Percentiles rank a stretch among this genome's conserved stretches.
Conservation (phyloP, 2,113 vertebrate species). For the Holacanthus passer region DNA sequence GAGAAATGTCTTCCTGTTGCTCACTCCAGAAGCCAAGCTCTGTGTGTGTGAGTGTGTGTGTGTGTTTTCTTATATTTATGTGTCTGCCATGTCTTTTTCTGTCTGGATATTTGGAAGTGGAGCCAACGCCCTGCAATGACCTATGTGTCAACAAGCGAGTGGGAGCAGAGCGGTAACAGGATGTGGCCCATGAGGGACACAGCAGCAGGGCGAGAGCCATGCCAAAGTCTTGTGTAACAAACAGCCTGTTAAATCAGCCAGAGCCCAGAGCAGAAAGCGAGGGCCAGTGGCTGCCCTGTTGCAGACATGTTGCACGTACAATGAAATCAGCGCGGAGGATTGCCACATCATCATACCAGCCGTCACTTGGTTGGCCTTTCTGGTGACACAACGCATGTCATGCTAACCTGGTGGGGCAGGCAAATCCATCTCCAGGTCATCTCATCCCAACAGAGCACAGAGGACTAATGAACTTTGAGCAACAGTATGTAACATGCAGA, state of each 20-base stretch:
- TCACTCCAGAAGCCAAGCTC: slow-evolving; percentile 21
- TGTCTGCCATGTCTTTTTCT: slow-evolving; percentile 64
- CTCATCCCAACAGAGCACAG: neutral
- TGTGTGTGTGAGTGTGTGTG: slow-evolving; percentile 25
- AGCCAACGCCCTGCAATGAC: slow-evolving; percentile 73
- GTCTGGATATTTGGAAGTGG: slow-evolving; percentile 56
- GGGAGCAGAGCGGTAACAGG: slow-evolving; percentile 72
- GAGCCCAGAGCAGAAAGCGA: slow-evolving; percentile 51
- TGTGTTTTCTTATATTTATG: slow-evolving; percentile 41
- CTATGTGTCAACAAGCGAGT: slow-evolving; percentile 75
- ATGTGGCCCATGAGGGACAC: slow-evolving; percentile 69
- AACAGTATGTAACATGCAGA: neutral
- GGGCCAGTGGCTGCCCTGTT: slow-evolving; percentile 16
- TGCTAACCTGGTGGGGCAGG: slow-evolving; percentile 40
- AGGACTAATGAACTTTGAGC: neutral
- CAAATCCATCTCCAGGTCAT: slow-evolving; percentile 3
- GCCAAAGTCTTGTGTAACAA: slow-evolving; percentile 71
- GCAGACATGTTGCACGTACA: slow-evolving; percentile 6
- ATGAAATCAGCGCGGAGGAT: slow-evolving; percentile 16
- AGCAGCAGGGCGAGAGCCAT: slow-evolving; percentile 39
- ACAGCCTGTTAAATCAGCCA: slow-evolving; percentile 49
- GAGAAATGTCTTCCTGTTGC: slow-evolving; percentile 51
- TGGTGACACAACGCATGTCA: slow-evolving; percentile 58
- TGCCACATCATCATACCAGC: slow-evolving; percentile 54
- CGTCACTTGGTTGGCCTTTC: neutral